Percentiles rank a stretch among this genome's conserved stretches.
These are phyloP conservation scores for Stenopsyche tienmushanensis DNA, from an alignment of 1,140 invertebrate species.

Conservation along the genomic window DNA sequence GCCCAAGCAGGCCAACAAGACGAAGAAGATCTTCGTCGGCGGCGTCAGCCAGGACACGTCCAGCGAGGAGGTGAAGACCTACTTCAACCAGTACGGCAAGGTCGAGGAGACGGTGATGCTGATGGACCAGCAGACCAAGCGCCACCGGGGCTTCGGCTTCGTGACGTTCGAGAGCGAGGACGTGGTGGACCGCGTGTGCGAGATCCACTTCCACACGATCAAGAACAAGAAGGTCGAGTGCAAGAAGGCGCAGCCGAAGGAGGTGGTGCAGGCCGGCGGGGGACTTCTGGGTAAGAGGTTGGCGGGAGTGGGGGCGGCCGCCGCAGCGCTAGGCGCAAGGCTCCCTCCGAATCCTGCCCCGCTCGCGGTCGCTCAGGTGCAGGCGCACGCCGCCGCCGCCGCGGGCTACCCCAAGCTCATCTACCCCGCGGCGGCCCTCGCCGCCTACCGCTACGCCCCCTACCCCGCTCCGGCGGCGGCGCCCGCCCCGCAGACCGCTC, in stretches of 20 bases:
- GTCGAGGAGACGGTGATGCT: conserved; percentile 92
- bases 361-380: conserved; percentile 39
- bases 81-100: conserved; percentile 89
- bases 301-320: conserved; percentile 42
- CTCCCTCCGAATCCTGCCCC: conserved; percentile 22
- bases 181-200: conserved; percentile 86
- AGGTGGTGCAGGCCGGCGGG: conserved; percentile 68
- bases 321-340: conserved; percentile 46
- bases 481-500: conserved; percentile 58
- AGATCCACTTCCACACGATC: conserved; percentile 90
- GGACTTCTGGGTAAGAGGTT: conserved; percentile 51
- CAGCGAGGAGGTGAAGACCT: conserved; percentile 86
- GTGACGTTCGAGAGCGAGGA: conserved; percentile 92
- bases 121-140: conserved; percentile 92
- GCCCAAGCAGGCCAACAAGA: conserved; percentile 81
- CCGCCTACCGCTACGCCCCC: conserved; percentile 72
- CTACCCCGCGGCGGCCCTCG: conserved; percentile 31
- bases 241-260: conserved; percentile 91
- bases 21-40: conserved; percentile 91
- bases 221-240: conserved; percentile 93
- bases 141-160: conserved; percentile 88
- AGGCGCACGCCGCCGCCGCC: conserved; percentile 45
- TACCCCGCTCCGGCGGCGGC: conserved; percentile 62
- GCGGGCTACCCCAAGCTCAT: conserved; percentile 45
- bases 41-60: conserved; percentile 90